phyloP scores from a whole-genome alignment of 2,113 vertebrate species.

The Phoenicopterus ruber region DNA sequence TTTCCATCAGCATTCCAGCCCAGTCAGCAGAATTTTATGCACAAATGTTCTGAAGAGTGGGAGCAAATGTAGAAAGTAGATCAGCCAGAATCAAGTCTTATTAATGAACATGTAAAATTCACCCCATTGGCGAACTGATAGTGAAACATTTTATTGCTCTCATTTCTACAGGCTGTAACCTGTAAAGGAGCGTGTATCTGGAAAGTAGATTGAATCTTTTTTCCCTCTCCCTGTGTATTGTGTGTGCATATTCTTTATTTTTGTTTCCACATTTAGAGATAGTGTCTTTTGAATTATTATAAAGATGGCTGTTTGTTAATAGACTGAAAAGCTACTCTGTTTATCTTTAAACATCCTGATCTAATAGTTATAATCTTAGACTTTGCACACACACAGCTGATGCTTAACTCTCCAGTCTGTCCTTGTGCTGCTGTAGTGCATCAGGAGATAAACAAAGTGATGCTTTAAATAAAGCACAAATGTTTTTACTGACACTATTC shows the following conservation, averaged over 20 bases:
- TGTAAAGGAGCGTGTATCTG: not conserved
- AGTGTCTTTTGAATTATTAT: not conserved
- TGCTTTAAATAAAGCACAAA: not conserved
- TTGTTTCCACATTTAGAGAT: not conserved
- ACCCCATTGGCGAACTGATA: not conserved
- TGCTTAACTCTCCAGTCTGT: not conserved
- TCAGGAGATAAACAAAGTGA: not conserved
- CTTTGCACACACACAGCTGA: not conserved
- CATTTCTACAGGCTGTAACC: not conserved
- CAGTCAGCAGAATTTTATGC: not conserved
- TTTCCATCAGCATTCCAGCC: not conserved
- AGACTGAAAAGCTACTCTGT: not conserved
- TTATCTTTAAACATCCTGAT: not conserved
- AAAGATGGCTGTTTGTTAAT: not conserved
- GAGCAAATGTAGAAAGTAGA: not conserved
- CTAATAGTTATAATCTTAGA: no score
- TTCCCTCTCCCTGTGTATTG: accelerated
- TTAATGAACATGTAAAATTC: not conserved
- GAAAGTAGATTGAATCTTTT: not conserved
- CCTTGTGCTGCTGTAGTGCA: not conserved
- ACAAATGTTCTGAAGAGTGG: not conserved
- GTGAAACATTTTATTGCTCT: not conserved
- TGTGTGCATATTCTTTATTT: not conserved
- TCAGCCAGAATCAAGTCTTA: not conserved
- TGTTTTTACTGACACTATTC: not conserved